phyloP scores from a whole-genome alignment of 2,113 vertebrate genomes.

The Cyprinodon variegatus region DNA sequence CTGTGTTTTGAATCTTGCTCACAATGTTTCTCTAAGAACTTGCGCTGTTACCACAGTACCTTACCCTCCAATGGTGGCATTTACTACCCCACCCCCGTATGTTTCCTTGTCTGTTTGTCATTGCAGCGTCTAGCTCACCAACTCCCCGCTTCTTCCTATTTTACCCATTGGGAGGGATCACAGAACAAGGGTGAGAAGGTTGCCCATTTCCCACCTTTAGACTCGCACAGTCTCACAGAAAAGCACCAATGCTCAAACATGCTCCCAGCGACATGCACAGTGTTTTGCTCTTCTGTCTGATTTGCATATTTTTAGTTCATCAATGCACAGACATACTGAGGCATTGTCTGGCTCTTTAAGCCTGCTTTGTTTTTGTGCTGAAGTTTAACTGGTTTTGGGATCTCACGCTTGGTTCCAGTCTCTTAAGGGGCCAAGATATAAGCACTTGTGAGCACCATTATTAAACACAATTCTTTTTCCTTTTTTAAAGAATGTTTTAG shows the following conservation, averaged over 20 bases:
- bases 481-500: neutral
- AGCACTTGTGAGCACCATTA: constrained; percentile 65
- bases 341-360: constrained; percentile 59
- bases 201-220: constrained; percentile 79
- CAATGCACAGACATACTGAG: constrained; percentile 68
- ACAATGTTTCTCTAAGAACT: constrained; percentile 51
- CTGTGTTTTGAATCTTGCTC: constrained; percentile 64
- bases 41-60: constrained; percentile 57
- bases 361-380: constrained; percentile 42
- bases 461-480: too few species aligned
- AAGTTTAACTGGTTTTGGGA: constrained; percentile 42
- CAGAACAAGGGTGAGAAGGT: constrained; percentile 79
- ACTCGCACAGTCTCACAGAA: constrained; percentile 62
- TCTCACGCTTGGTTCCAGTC: constrained; percentile 53
- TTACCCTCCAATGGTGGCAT: constrained; percentile 54
- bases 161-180: constrained; percentile 51
- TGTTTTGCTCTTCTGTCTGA: constrained; percentile 49
- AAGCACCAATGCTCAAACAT: constrained; percentile 41
- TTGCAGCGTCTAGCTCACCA: constrained; percentile 56
- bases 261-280: constrained; percentile 54
- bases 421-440: constrained; percentile 61
- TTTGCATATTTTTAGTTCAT: constrained; percentile 72
- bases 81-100: constrained; percentile 59
- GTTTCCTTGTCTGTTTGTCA: constrained; percentile 58
- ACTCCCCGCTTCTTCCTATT: constrained; percentile 60